These are phyloP conservation scores for Halcyon smyrnensis DNA, from an alignment of 2,797 vertebrate genomes.

Conservation along the genomic window DNA sequence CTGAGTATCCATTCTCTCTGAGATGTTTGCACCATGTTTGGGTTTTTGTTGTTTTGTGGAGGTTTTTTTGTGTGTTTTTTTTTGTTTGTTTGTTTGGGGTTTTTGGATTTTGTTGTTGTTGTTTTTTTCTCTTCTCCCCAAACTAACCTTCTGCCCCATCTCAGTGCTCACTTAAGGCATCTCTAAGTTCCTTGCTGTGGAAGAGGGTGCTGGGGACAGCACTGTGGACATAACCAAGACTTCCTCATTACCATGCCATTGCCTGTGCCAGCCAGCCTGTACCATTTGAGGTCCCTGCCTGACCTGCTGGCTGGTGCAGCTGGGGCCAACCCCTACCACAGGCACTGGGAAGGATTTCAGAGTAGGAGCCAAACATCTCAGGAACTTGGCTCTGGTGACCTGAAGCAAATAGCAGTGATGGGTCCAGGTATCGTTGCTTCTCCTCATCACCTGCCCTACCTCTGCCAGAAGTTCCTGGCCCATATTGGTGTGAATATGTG, in stretches of 20 bases:
- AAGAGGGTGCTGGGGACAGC: neutral
- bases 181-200: neutral
- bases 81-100: too few species aligned
- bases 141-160: neutral
- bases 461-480: neutral
- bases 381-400: neutral
- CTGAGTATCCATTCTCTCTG: too few species aligned
- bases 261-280: neutral
- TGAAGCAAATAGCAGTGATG: neutral
- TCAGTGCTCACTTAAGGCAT: neutral
- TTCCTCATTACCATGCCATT: neutral
- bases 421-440: neutral
- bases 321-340: neutral
- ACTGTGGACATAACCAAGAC: neutral
- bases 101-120: too few species aligned
- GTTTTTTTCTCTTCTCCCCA: too few species aligned
- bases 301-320: neutral
- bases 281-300: neutral
- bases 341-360: neutral
- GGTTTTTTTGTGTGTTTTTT: too few species aligned
- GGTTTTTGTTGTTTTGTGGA: too few species aligned
- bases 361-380: neutral
- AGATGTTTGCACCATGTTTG: too few species aligned
- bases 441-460: neutral
- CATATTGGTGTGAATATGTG: fast-evolving